Percentiles rank a stretch among this genome's conserved stretches.
These are phyloP conservation scores for Pasiphila rectangulata DNA, from an alignment of 2,888 invertebrate genomes.

Conservation along the genomic window DNA sequence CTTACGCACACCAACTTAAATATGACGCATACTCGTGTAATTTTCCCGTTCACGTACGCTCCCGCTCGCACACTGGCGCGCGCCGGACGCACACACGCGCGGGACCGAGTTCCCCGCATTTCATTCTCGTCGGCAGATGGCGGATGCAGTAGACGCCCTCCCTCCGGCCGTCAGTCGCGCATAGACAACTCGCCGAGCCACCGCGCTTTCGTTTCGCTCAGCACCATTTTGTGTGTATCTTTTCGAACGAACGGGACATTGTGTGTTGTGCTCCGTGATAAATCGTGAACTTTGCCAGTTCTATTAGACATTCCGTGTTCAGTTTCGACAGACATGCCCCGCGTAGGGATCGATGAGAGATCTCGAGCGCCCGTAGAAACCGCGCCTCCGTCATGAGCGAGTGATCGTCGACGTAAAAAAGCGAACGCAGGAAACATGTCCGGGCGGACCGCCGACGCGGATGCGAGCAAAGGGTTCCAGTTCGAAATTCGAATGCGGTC, in stretches of 20 bases:
- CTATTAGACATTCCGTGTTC: slow-evolving; percentile 59
- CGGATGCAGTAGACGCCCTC: slow-evolving; percentile 77
- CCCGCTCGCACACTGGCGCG: slow-evolving; percentile 45
- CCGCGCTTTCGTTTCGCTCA: slow-evolving; percentile 64
- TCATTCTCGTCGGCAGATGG: slow-evolving; percentile 81
- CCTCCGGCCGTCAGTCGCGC: slow-evolving; percentile 76
- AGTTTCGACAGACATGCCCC: slow-evolving; percentile 68
- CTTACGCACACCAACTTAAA: slow-evolving; percentile 54
- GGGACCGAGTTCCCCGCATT: slow-evolving; percentile 68
- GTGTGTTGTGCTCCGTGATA: slow-evolving; percentile 78
- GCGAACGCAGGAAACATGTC: slow-evolving; percentile 80
- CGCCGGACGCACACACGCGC: slow-evolving; percentile 49
- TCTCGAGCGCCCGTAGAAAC: slow-evolving; percentile 77
- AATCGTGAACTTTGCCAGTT: slow-evolving; percentile 61
- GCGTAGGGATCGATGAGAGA: slow-evolving; percentile 74
- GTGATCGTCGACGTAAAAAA: slow-evolving; percentile 79
- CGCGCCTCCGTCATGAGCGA: slow-evolving; percentile 80
- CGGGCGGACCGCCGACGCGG: slow-evolving; percentile 78
- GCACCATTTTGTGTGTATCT: slow-evolving; percentile 79
- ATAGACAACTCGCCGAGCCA: slow-evolving; percentile 76
- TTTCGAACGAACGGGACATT: slow-evolving; percentile 79
- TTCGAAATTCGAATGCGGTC: slow-evolving; percentile 81
- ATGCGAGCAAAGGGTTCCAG: slow-evolving; percentile 78
- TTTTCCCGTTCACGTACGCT: slow-evolving; percentile 50
- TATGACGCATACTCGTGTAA: slow-evolving; percentile 56